phyloP scores from a whole-genome alignment of 2,797 vertebrate species.

The Ceyx erithaca region DNA sequence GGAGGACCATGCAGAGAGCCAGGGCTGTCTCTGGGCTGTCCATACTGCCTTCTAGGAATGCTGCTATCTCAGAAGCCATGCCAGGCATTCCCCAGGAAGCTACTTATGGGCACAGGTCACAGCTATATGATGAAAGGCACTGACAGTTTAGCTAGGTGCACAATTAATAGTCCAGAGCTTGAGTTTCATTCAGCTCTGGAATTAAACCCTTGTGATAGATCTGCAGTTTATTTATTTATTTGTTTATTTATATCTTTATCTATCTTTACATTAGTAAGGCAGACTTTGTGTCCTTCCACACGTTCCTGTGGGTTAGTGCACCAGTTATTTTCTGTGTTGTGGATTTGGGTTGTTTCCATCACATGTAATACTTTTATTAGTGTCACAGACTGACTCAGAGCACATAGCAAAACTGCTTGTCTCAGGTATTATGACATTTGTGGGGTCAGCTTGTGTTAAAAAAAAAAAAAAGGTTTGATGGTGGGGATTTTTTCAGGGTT shows the following conservation, averaged over 20 bases:
- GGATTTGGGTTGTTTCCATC: neutral
- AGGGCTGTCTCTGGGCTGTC: neutral
- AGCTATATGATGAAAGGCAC: neutral
- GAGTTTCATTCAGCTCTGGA: neutral
- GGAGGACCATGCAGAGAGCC: neutral
- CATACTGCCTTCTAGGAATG: neutral
- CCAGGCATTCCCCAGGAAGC: neutral
- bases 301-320: neutral
- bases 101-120: neutral
- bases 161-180: neutral
- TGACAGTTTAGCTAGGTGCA: neutral
- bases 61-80: neutral
- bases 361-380: neutral
- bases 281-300: neutral
- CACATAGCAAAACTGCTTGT: fast-evolving
- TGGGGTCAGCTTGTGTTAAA: neutral
- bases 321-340: neutral
- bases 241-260: no score
- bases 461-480: neutral
- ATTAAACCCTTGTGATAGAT: neutral
- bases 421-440: neutral
- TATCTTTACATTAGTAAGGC: neutral
- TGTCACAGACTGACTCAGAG: neutral
- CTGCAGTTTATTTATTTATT: neutral
- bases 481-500: neutral